Conservation (phyloP, 2,888 invertebrate species). For the Clostera curtula region DNA sequence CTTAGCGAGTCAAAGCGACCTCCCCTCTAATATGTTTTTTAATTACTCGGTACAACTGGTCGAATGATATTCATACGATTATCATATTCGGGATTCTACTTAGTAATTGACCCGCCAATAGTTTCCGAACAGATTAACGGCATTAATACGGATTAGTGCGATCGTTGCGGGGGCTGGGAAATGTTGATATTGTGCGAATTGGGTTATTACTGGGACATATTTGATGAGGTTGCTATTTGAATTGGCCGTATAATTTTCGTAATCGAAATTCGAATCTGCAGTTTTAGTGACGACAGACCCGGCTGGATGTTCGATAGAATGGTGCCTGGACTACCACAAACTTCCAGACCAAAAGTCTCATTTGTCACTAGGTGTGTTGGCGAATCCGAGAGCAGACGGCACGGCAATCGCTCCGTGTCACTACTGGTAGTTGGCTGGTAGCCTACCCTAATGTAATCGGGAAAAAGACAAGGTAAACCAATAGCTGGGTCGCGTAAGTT, state of each 20-base stretch:
- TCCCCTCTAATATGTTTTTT: conserved; percentile 53
- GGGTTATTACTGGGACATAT: conserved; percentile 14
- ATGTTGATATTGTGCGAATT: conserved; percentile 18
- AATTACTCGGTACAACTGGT: conserved; percentile 37
- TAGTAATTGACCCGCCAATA: conserved; percentile 39
- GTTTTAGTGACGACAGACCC: no score
- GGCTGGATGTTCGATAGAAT: no score
- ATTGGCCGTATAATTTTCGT: neutral
- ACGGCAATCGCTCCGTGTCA: no score
- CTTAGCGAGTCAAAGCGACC: conserved; percentile 33
- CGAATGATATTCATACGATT: conserved; percentile 35
- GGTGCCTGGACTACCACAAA: no score
- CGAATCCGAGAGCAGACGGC: no score
- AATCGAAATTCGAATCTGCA: no score
- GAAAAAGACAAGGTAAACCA: no score
- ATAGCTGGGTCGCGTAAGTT: no score
- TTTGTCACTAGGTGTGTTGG: no score
- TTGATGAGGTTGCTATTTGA: conserved; percentile 3
- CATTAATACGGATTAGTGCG: conserved; percentile 39
- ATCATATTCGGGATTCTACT: conserved; percentile 44
- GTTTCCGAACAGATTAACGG: conserved; percentile 29
- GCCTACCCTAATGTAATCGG: no score
- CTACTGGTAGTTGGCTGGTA: no score
- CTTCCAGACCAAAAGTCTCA: no score
- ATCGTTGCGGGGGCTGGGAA: conserved; percentile 20